Percentiles rank a stretch among this genome's conserved stretches.
phyloP scores from a whole-genome alignment of 2,797 vertebrate genomes.

The Peromyscus nudipes region DNA sequence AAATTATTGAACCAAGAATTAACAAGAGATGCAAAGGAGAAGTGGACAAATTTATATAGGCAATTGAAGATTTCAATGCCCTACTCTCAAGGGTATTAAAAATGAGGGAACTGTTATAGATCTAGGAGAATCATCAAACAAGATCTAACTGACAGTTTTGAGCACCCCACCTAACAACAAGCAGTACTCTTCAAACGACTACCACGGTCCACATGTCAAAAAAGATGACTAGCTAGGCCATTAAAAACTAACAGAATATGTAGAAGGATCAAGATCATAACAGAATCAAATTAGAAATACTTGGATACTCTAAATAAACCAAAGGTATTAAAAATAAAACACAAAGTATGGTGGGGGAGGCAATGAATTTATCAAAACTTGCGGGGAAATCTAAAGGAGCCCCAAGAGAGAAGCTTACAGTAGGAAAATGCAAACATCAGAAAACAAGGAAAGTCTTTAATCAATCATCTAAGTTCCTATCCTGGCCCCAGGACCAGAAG shows the following conservation, averaged over 20 bases:
- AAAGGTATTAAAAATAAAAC: neutral
- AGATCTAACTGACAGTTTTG: neutral
- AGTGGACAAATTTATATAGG: neutral
- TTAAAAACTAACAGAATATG: neutral
- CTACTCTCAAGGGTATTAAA: neutral
- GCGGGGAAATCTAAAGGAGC: neutral
- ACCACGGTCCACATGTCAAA: neutral
- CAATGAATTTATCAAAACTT: neutral
- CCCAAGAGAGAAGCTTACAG: neutral
- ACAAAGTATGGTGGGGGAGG: neutral
- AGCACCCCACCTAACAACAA: neutral
- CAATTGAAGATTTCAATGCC: neutral
- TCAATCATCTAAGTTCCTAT: neutral
- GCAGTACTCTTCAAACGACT: neutral
- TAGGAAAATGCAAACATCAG: neutral
- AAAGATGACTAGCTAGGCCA: neutral
- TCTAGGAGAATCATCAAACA: neutral
- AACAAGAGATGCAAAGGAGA: neutral
- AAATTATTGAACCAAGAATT: neutral
- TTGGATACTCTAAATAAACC: conserved; percentile 1
- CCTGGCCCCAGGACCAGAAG: neutral
- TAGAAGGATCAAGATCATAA: neutral
- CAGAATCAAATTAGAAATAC: neutral
- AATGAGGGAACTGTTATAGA: neutral
- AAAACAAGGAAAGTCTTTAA: neutral